Percentiles rank a stretch among this genome's conserved stretches.
These are phyloP conservation scores for Drosophila lowei DNA, from an alignment of 1,140 invertebrate species.

Conservation along the genomic window DNA sequence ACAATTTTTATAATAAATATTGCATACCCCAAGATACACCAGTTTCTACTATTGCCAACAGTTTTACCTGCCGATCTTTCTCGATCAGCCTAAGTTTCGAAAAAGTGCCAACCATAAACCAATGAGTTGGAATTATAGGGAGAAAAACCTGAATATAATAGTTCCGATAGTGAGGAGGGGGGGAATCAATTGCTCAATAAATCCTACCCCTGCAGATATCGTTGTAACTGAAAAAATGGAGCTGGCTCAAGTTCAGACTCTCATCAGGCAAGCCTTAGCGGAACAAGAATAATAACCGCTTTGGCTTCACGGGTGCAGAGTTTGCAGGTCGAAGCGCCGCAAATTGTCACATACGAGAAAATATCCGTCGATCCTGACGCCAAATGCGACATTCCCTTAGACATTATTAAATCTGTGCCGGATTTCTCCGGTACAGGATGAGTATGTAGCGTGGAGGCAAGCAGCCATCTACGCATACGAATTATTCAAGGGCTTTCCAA, in stretches of 20 bases:
- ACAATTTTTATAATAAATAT: too few species aligned
- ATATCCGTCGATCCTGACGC: not conserved
- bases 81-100: too few species aligned
- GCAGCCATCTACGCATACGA: constrained; percentile 26
- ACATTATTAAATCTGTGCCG: constrained; percentile 24
- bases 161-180: not conserved
- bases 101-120: too few species aligned
- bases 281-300: not conserved
- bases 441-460: constrained; percentile 32
- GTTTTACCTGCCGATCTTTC: too few species aligned
- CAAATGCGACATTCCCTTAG: constrained; percentile 19
- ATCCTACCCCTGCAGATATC: too few species aligned
- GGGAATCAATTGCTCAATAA: not conserved
- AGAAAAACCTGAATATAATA: constrained; percentile 6
- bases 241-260: too few species aligned
- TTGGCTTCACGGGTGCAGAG: not conserved
- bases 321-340: too few species aligned
- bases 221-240: too few species aligned
- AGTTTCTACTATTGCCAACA: too few species aligned
- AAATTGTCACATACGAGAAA: not conserved
- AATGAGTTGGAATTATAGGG: constrained; percentile 16
- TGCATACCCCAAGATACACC: too few species aligned
- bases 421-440: constrained; percentile 16
- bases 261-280: not conserved
- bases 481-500: constrained; percentile 3